Evolutionary conservation across 2,113 vertebrate genomes (phyloP).

Genomic region (Hystrix cristata): DNA sequence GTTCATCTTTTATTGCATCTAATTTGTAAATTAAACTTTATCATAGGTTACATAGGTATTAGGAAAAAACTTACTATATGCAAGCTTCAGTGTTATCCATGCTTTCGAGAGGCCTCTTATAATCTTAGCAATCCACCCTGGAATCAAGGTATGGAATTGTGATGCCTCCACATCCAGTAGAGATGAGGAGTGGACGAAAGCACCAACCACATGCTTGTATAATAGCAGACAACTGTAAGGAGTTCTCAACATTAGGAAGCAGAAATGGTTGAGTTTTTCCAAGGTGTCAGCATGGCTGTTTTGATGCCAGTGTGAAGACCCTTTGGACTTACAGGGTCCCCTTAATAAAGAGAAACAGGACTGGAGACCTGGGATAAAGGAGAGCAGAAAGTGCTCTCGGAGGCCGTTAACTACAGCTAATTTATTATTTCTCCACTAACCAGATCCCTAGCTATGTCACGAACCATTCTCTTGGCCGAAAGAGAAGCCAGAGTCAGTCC

Average conservation of each 20-base stretch:
- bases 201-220: not conserved
- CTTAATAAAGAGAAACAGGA: not conserved
- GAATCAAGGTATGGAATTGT: not conserved
- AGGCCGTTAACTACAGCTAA: not conserved
- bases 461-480: not conserved
- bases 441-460: not conserved
- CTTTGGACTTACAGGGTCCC: not conserved
- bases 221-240: not conserved
- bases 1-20: not conserved
- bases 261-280: not conserved
- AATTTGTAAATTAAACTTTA: not conserved
- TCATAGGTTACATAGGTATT: not conserved
- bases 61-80: not conserved
- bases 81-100: not conserved
- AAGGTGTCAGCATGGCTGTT: not conserved
- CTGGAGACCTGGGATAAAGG: conserved; percentile 11
- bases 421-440: conserved; percentile 16
- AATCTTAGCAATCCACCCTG: not conserved
- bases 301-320: conserved; percentile 11
- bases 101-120: not conserved
- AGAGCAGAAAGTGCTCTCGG: not conserved
- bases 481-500: not conserved
- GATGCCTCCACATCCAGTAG: not conserved
- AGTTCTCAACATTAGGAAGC: not conserved
- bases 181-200: not conserved